These are phyloP conservation scores for Okamejei kenojei DNA, from an alignment of 2,797 vertebrate species.

Conservation along the genomic window DNA sequence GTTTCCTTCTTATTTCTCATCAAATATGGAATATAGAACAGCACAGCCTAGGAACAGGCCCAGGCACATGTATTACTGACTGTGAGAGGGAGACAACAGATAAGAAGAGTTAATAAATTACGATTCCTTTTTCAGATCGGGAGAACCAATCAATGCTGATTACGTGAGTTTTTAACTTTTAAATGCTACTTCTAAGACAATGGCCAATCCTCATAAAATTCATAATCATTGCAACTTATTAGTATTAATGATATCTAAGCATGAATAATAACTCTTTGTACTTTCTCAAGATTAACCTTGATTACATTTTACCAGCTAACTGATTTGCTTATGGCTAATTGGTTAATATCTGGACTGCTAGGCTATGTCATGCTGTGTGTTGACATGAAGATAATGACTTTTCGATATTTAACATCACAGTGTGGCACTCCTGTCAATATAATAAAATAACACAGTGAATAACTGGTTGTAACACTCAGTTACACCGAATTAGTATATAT, in stretches of 20 bases:
- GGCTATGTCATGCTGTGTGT: neutral
- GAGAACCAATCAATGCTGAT: conserved; percentile 97
- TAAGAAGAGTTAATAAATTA: neutral
- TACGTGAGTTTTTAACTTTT: conserved; percentile 71
- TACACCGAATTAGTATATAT: too few species aligned
- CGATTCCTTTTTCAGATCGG: conserved; percentile 65
- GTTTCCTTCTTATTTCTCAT: too few species aligned
- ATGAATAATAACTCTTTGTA: neutral
- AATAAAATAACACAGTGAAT: too few species aligned
- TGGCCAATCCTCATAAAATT: neutral
- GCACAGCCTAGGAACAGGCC: too few species aligned
- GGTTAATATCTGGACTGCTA: neutral
- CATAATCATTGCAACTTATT: neutral
- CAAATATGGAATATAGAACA: too few species aligned
- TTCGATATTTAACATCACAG: neutral
- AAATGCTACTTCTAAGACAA: neutral
- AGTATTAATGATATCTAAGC: neutral
- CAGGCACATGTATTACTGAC: neutral
- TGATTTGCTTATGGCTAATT: neutral
- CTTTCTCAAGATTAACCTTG: neutral
- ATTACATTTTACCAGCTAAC: neutral
- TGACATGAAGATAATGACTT: neutral
- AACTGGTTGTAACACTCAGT: too few species aligned
- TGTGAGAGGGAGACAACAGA: neutral
- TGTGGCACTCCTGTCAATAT: neutral